Evolutionary conservation across 2,113 vertebrate species (phyloP), one percentile per base, ranked within the genome.

Genomic region (Menidia beryllina): DNA sequence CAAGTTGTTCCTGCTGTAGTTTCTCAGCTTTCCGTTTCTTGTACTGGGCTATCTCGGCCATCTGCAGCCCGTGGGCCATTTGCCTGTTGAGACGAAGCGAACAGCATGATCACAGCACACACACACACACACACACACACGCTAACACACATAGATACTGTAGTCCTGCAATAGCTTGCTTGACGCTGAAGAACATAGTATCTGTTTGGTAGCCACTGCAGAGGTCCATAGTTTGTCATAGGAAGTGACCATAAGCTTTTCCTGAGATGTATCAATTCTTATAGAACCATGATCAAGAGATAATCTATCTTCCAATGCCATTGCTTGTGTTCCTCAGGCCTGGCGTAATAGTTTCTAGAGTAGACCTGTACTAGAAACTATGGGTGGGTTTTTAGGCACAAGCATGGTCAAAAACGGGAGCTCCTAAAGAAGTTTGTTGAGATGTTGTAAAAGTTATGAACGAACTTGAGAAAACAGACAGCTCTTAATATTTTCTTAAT

Each of bases 11-110:
- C 85, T 92, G 91, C 66, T 84, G 83, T 62, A 87, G 88, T 85
- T 89, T 90, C 88, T 94, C 90, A 41, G 93, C 92, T 93, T 95
- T 94, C 91, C 84, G 90, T 90, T 92, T 93, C 91, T 95, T 94
- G 91, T 92, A 92, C 77, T 91, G 91, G 82, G 91, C 85, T 73
- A 95, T 95, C 82, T 95, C 95, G 62, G 91, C 92, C 91, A 94
- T 91, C 93, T 95, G 94, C 80, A 95, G 88, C 75, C 92, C 91
- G 65, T 95, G 93, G 74, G 93, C 93, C 89, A 87, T 88, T 92
- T 94, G 90, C 88, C 95, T 95, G 81, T 79, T 83, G 86, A 77
- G 69, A 91, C 27, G 86, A 78, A 92, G 83, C 36, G 68, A 86
- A 91, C 67, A 86, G 64, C 38, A 30, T 89, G 36, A 91, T 86